Base-by-base conservation (phyloP, 2,113 vertebrate species). In the Sylvietta virens region DNA sequence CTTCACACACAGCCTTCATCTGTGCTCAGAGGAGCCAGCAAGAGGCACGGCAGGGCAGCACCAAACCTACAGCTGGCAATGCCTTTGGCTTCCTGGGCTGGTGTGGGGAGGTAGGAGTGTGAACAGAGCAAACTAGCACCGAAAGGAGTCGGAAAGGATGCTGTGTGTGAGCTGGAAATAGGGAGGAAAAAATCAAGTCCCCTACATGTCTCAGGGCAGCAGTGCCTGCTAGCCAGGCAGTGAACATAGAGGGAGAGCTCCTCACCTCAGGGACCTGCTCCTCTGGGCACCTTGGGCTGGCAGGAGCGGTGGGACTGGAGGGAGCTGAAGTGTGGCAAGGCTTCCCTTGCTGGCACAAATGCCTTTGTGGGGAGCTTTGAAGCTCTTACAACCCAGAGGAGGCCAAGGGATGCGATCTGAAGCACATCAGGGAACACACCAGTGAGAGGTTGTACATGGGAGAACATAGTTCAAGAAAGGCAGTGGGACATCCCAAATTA, bases 41-140 rank as follows among this genome's bases (percentile, higher is more conserved):
- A 67, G 44, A 85, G 40, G 17, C 45, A 65, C 0, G 0, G 42
- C n/a, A 70, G 48, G 37, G 50, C 37, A 65, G 53, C 66, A 24
- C 11, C 53, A 33, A 42, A 30, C n/a, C 53, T 31, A 30, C 44
- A 80, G 78, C 65, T 72, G 66, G 15, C 22, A 21, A 7, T 1
- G 21, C 13, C 64, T 73, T 69, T 28, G n/a, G 83, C 22, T 56
- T 31, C 47, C n/a, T 24, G 44, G 33, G 37, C 62, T 90, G 42
- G 4, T 0, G 0, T 7, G 30, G 12, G 28, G 57, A 74, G 18
- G 17, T 2, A 31, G 24, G 33, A 86, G 65, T 3, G 18, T 2
- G 8, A 45, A 6, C 57, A 82, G 27, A 53, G 24, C 33, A 54
- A 82, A 15, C 19, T 2, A 44, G 11, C 2, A 1, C 40, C n/a